phyloP scores from a whole-genome alignment of 2,888 invertebrate species.

The Seladonia tumulorum region DNA sequence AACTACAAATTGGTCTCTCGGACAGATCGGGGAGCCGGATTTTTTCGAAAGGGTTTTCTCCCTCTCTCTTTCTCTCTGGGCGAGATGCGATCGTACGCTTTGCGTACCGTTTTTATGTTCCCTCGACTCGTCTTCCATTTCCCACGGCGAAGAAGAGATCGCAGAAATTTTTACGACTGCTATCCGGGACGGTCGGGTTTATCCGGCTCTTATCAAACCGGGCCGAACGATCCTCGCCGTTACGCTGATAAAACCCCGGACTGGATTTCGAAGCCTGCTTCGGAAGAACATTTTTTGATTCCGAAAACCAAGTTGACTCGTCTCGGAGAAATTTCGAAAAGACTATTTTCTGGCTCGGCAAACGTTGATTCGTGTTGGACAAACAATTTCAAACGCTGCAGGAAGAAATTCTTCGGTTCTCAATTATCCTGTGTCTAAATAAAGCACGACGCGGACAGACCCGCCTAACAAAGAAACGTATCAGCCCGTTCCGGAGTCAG shows the following conservation, averaged over 20 bases:
- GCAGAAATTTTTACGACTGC: slow-evolving; percentile 8
- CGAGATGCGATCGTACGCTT: slow-evolving; percentile 2
- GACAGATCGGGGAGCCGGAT: neutral
- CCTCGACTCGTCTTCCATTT: neutral
- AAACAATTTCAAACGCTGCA: too few relatives aligned
- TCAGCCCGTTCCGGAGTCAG: neutral
- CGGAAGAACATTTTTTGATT: slow-evolving; percentile 3
- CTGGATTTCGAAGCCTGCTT: slow-evolving; percentile 56
- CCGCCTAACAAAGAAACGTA: neutral
- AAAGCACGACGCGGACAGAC: neutral
- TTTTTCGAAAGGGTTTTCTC: neutral
- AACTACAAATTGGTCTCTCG: neutral
- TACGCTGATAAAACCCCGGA: slow-evolving; percentile 40
- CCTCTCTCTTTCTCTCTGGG: neutral
- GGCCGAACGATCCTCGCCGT: slow-evolving; percentile 25
- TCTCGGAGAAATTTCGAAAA: neutral
- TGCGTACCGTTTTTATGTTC: neutral
- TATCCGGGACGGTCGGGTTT: slow-evolving; percentile 1
- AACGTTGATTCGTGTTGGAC: too few relatives aligned
- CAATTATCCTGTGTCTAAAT: neutral
- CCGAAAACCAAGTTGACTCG: neutral
- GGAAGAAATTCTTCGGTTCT: neutral
- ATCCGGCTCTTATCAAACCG: slow-evolving; percentile 30
- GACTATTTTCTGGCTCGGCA: too few relatives aligned
- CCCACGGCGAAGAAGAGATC: neutral